These are phyloP conservation scores for Oostethus manadensis DNA, from an alignment of 2,113 vertebrate species.

Conservation along the genomic window DNA sequence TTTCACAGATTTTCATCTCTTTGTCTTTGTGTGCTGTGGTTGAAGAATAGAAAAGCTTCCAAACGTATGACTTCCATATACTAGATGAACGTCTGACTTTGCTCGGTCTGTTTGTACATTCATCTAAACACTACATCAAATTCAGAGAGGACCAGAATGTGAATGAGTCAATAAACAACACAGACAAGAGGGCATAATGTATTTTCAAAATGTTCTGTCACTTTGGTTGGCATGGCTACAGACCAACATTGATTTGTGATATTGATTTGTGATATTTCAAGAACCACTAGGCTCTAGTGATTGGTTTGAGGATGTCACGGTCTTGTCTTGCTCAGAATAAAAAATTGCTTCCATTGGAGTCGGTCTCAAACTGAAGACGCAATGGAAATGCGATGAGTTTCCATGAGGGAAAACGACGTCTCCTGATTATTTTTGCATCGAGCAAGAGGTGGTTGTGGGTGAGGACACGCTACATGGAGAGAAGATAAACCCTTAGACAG, in stretches of 20 bases:
- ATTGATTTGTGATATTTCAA: background rate
- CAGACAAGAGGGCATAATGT: background rate
- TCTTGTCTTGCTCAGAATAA: background rate
- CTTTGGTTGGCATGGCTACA: background rate
- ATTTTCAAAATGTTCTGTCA: background rate
- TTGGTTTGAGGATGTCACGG: background rate
- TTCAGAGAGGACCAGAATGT: background rate
- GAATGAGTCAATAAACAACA: background rate
- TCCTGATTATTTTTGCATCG: too few relatives aligned
- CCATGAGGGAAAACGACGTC: background rate
- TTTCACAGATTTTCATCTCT: too few relatives aligned
- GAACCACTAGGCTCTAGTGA: background rate
- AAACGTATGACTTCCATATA: too few relatives aligned
- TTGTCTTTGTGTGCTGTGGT: too few relatives aligned
- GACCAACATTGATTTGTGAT: background rate
- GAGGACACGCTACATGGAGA: background rate
- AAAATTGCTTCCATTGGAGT: background rate
- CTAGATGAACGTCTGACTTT: too few relatives aligned
- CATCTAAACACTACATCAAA: background rate
- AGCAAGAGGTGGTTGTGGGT: background rate
- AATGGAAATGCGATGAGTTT: background rate
- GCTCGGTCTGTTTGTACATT: too few relatives aligned
- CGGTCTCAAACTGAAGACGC: background rate
- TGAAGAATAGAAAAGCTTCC: too few relatives aligned
- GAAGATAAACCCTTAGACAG: slow-evolving; percentile 12